Base-by-base conservation (phyloP, 2,888 invertebrate genomes). In the Dromius quadrimaculatus region DNA sequence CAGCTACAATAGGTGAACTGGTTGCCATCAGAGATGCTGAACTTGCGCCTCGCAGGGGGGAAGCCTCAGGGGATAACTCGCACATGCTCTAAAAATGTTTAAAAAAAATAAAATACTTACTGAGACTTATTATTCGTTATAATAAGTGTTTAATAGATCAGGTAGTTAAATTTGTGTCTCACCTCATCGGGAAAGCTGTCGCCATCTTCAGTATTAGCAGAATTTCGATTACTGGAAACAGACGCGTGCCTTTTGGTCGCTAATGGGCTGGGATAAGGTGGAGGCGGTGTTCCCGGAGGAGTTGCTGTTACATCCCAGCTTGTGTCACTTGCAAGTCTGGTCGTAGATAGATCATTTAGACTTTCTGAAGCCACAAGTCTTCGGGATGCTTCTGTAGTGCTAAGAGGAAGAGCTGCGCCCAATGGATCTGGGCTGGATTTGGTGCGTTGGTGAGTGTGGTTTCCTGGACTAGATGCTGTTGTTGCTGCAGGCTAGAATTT, bases 221-320 rank as follows among this genome's bases (percentile, higher is more conserved):
- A 77, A 69, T 72, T 76, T 41, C 76, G 71, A 72, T 77, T 76
- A 28, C 74, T 63, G 9, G 34, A 34, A 3, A 34, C 64, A 23
- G 72, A 74, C 20, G 74, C 76, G 13, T 74, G 74, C 66, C 78
- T 75, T 62, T 81, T 76, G 3, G 73, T 74, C 2, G 78, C 65
- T 47, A 77, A 75, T 54, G 84, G 84, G 77, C 83, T 82, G 32
- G 86, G 87, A 82, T 94, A 94, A 0, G 94, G 94, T 15, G 94
- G 94, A 13, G 94, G 94, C 41, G 94, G 94, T n/a, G 94, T 94
- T 64, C 94, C 93, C 1, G 93, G 92, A 50, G 92, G 92, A 15
- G 91, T 90, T n/a, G 85, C 79, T 17, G 74, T 78, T 32, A 81
- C 78, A 72, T 84, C 84, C 81, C 83, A 83, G 8, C 81, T 79